A percentile compares a stretch with the other conserved stretches of the same genome.
Conservation (phyloP, 2,797 vertebrate genomes). For the Xiphorhynchus erythropygius region DNA sequence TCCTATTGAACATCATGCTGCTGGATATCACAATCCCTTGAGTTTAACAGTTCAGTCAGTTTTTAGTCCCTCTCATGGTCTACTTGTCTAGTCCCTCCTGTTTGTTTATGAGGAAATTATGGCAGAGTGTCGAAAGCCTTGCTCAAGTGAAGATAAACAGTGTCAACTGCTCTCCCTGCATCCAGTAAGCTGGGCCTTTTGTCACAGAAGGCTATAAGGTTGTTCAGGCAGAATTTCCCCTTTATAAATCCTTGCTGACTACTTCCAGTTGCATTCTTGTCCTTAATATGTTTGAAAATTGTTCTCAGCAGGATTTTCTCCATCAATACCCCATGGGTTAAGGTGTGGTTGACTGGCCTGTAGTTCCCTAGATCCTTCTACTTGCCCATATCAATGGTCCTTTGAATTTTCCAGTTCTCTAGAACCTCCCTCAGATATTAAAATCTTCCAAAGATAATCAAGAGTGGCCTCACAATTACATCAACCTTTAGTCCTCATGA, state of each 20-base stretch:
- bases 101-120: background rate
- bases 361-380: background rate
- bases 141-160: background rate
- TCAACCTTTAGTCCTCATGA: background rate
- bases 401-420: background rate
- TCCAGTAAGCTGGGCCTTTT: background rate
- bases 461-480: background rate
- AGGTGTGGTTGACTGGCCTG: background rate
- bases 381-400: background rate
- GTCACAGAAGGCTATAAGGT: background rate
- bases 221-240: background rate
- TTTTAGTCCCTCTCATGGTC: background rate
- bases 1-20: background rate
- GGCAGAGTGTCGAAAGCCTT: background rate
- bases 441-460: background rate
- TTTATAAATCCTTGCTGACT: background rate
- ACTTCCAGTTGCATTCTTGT: background rate
- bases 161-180: background rate
- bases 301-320: background rate
- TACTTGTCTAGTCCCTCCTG: background rate
- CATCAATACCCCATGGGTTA: background rate
- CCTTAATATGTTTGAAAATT: background rate
- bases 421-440: background rate
- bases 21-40: background rate
- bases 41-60: background rate